These are phyloP conservation scores for Pomatostomus ruficeps DNA, from an alignment of 2,113 vertebrate species.

Conservation along the genomic window DNA sequence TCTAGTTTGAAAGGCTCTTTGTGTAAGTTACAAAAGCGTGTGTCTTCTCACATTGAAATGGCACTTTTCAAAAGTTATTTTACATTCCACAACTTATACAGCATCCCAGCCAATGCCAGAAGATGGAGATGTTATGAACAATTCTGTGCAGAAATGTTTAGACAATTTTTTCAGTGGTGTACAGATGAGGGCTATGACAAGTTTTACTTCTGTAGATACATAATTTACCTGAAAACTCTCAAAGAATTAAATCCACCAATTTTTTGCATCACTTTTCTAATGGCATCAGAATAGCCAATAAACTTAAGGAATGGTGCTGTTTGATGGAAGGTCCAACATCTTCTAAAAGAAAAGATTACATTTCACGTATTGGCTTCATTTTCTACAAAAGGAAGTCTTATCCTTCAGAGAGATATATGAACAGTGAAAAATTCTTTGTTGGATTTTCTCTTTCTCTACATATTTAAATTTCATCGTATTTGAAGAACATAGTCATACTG, in stretches of 20 bases:
- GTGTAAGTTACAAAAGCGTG: neutral
- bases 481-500: neutral
- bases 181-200: neutral
- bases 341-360: neutral
- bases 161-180: neutral
- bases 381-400: neutral
- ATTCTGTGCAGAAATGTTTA: neutral
- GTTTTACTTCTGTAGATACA: neutral
- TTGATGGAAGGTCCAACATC: neutral
- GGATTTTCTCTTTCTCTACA: neutral
- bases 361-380: neutral
- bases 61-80: neutral
- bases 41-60: neutral
- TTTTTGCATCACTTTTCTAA: neutral
- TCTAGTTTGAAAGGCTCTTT: neutral
- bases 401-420: neutral
- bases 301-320: neutral
- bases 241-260: neutral
- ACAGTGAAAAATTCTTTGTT: neutral
- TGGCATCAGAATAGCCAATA: neutral
- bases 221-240: neutral
- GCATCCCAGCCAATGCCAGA: neutral
- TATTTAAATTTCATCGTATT: neutral
- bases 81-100: neutral
- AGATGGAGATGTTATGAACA: neutral